Evolutionary conservation across 30 jellyfish, hydroid and myxozoan genomes (phyloP).

Genomic region (Aurelia sp.): DNA sequence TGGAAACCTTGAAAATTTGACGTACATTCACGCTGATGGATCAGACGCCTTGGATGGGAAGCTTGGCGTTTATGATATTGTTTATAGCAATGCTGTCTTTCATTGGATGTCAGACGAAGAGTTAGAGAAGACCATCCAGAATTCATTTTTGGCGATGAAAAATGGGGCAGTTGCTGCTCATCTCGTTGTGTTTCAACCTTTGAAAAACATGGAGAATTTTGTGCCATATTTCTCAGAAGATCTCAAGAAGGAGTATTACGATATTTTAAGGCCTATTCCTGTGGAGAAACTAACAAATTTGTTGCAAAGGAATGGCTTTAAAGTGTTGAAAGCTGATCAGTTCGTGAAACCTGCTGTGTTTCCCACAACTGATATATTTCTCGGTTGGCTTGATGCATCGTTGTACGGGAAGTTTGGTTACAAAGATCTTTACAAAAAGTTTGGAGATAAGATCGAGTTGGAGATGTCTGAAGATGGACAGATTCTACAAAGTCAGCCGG

Average conservation of each 20-base stretch:
- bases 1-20: background rate
- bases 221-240: too few relatives aligned
- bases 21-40: background rate
- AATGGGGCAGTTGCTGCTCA: conserved; percentile 16
- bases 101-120: conserved; percentile 28
- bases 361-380: background rate
- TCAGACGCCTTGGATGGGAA: background rate
- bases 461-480: background rate
- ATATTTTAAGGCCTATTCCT: too few relatives aligned
- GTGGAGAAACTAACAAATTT: background rate
- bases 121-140: background rate
- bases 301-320: background rate
- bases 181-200: too few relatives aligned
- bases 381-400: background rate
- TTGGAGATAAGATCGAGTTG: background rate
- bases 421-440: background rate
- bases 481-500: background rate
- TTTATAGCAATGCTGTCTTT: background rate
- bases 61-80: conserved; percentile 3
- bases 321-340: background rate
- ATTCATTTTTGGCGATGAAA: conserved; percentile 6
- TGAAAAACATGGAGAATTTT: too few relatives aligned
- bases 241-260: too few relatives aligned
- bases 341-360: background rate
- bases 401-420: background rate